phyloP scores from a whole-genome alignment of 1,140 invertebrate genomes.

The Periplaneta americana region DNA sequence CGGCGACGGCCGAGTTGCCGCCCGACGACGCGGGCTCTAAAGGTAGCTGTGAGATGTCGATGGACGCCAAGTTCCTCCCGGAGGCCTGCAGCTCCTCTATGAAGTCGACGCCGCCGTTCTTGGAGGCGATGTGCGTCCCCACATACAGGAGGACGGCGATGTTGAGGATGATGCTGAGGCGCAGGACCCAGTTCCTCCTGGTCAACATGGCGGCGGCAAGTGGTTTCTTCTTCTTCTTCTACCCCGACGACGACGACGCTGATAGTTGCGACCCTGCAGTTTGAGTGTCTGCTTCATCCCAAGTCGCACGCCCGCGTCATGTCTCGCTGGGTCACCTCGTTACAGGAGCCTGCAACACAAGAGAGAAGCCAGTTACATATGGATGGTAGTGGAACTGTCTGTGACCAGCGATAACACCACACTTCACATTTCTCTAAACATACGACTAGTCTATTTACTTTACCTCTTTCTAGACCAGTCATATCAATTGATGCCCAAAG shows the following conservation, averaged over 20 bases:
- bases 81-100: conserved; percentile 19
- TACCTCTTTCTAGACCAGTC: no score
- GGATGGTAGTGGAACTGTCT: no score
- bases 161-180: conserved; percentile 66
- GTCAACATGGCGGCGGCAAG: conserved; percentile 33
- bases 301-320: background rate
- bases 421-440: no score
- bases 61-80: conserved; percentile 13
- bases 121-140: conserved; percentile 45
- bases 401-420: no score
- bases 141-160: conserved; percentile 63
- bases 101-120: conserved; percentile 3
- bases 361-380: no score
- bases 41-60: background rate
- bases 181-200: conserved; percentile 63
- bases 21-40: background rate
- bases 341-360: background rate
- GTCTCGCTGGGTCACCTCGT: background rate
- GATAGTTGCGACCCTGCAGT: background rate
- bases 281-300: conserved; percentile 1
- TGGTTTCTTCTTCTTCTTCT: background rate
- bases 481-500: no score
- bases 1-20: conserved; percentile 25
- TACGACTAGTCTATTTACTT: no score
- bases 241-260: conserved; percentile 1